Base-by-base conservation (phyloP, 2,797 vertebrate species). In the Trachurus trachurus region DNA sequence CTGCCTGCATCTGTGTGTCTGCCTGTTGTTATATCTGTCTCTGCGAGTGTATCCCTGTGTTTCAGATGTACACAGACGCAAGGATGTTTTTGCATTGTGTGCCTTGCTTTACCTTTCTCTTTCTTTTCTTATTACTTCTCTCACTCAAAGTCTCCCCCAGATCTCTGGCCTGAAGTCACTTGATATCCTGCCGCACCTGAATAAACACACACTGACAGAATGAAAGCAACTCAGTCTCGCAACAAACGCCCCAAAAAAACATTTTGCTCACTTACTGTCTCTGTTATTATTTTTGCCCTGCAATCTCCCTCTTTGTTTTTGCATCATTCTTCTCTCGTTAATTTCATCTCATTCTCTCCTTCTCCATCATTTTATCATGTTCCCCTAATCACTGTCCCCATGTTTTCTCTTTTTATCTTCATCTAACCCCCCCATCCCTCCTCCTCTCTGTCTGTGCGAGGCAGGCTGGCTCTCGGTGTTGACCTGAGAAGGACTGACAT, bases 401-500 rank as follows among this genome's bases (percentile, higher is more conserved):
- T 83, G 84, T 90, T 87, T 87, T 83, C 68, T 78, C 80, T 80
- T 87, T 91, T 82, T 81, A 90, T 89, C 90, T 86, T 72, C 83
- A 88, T 78, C 80, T 66, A 78, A 81, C 66, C 17, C 58, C 54
- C 34, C 21, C 42, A 26, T 26, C n/a, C 50, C 54, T 53, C 40
- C 47, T 44, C 52, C 52, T 60, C 50, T 82, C 83, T 87, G 83
- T 87, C 81, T 87, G 77, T 83, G 78, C 76, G 57, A 83, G 87
- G 86, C 88, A 70, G 85, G 70, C 93, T 88, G 84, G 89, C 91
- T 93, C 85, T 91, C 76, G 42, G 86, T 91, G 92, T 92, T 94
- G 94, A 94, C 93, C 93, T 94, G 92, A 93, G 92, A 93, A 93
- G 90, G 90, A 93, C 85, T 95, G 94, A 94, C 94, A 95, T 95